Conservation (phyloP, 1,140 invertebrate genomes). For the Batillaria attramentaria region DNA sequence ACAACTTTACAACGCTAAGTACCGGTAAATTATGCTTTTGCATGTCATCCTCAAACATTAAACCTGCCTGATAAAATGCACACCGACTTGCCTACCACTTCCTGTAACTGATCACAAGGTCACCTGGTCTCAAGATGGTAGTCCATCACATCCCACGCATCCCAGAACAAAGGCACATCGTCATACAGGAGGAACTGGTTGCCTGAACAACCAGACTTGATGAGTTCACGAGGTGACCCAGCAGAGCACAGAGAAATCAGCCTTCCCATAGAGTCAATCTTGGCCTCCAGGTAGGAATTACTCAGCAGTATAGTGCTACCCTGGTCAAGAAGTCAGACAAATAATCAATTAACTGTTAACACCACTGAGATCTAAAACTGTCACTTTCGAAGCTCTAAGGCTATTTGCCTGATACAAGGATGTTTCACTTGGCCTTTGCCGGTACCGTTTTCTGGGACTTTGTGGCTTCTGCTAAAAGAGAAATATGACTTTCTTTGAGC, state of each 20-base stretch:
- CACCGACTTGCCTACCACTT: not conserved
- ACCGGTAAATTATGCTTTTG: too few species aligned
- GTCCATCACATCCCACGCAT: constrained; percentile 78
- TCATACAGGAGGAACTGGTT: constrained; percentile 75
- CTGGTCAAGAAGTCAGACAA: constrained; percentile 6
- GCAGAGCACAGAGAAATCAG: constrained; percentile 27
- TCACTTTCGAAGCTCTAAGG: too few species aligned
- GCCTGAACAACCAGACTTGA: constrained; percentile 45
- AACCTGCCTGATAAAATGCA: too few species aligned
- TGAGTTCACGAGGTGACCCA: not conserved
- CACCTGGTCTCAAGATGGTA: constrained; percentile 75
- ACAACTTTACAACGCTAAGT: too few species aligned
- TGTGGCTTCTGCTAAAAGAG: too few species aligned
- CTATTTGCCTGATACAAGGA: too few species aligned
- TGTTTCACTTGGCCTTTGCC: too few species aligned
- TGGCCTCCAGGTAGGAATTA: constrained; percentile 42
- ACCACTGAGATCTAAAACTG: not conserved
- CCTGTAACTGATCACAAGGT: not conserved
- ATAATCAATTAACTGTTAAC: not conserved
- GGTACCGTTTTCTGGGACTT: too few species aligned
- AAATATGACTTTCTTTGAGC: too few species aligned
- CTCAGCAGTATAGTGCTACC: constrained; percentile 40
- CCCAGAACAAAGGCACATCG: constrained; percentile 76
- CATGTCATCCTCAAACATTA: too few species aligned
- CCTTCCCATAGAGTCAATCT: constrained; percentile 47